These are phyloP conservation scores for Caenorhabditis sp. DNA, from an alignment of 2,888 invertebrate species.

Conservation along the genomic window DNA sequence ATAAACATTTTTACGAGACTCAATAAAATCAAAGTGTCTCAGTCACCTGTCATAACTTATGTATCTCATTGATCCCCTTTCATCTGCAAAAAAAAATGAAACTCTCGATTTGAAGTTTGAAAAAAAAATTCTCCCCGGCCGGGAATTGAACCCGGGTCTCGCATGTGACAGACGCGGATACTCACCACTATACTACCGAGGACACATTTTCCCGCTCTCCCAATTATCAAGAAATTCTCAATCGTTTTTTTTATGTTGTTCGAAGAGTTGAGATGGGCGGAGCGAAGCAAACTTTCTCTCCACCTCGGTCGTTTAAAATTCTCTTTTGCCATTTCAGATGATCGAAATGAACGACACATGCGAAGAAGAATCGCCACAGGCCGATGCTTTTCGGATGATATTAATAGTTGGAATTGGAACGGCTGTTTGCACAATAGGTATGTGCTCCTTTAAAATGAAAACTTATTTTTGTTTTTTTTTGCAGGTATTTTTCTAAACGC, in stretches of 20 bases:
- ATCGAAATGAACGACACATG: slow-evolving; percentile 41
- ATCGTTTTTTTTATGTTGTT: not conserved
- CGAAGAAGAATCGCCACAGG: slow-evolving; percentile 35
- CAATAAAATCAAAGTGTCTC: no score
- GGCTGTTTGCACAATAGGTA: slow-evolving; percentile 26
- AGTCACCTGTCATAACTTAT: not conserved
- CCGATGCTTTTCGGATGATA: slow-evolving; percentile 43
- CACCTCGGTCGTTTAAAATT: not conserved
- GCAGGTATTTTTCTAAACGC: slow-evolving; percentile 47
- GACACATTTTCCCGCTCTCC: slow-evolving; percentile 8
- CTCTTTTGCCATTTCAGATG: slow-evolving; percentile 28
- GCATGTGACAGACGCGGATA: slow-evolving; percentile 60
- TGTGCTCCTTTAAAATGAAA: not conserved
- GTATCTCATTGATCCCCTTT: not conserved
- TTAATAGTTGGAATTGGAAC: slow-evolving; percentile 43
- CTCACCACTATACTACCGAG: slow-evolving; percentile 52
- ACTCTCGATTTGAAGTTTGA: not conserved
- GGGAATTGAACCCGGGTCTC: slow-evolving; percentile 59
- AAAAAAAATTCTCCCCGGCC: slow-evolving; percentile 53
- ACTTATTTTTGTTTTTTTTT: slow-evolving; percentile 3
- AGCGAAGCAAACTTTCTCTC: not conserved
- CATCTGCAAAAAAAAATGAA: not conserved
- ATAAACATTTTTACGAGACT: no score
- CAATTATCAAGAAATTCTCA: no score
- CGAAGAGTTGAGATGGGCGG: not conserved